Base-by-base conservation (phyloP, 2,113 vertebrate genomes). In the Axis porcinus region DNA sequence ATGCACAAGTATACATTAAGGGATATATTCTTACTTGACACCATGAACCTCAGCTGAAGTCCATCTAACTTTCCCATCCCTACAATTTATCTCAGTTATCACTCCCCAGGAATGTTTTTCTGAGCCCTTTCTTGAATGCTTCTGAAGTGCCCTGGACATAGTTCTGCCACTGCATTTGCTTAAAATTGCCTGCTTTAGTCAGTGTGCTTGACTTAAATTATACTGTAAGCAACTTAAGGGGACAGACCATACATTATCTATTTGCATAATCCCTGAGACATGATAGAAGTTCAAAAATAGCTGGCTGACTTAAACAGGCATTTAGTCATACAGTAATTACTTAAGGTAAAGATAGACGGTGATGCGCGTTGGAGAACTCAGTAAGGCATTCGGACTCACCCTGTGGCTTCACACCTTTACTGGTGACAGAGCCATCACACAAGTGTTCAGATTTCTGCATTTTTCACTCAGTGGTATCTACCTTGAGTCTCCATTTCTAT, bases 191-290 rank as follows among this genome's bases (percentile, higher is more conserved):
- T 52, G 13, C 27, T 97, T 74, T 36, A 86, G 45, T 70, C 36
- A 16, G 17, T 95, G 16, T 16, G 21, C 33, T 82, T 82, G 45
- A 36, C 2, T 79, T 82, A 92, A 81, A 67, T 94, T 86, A 76
- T 43, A 76, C 40, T 67, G 1, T 55, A 81, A 74, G 54, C 40
- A 74, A 67, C 27, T 76, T 76, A 58, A 93, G 7, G 54, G 28
- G 40, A 86, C 5, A 89, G 30, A 40, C 30, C 52, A 96, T 81
- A 79, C 45, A 95, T 82, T 96, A 96, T 96, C 93, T 74, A 92
- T 93, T 45, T 89, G 21, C 40, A 58, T 85, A 89, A 92, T 90
- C 96, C 47, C 45, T 84, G 55, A 96, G 89, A 95, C 28, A 84
- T 15, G 52, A 81, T 4, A 89, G 52, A 95, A 86, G 52, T 58